Percentiles rank a stretch among this genome's conserved stretches.
phyloP scores from a whole-genome alignment of 1,140 invertebrate species.

The Apis florea region DNA sequence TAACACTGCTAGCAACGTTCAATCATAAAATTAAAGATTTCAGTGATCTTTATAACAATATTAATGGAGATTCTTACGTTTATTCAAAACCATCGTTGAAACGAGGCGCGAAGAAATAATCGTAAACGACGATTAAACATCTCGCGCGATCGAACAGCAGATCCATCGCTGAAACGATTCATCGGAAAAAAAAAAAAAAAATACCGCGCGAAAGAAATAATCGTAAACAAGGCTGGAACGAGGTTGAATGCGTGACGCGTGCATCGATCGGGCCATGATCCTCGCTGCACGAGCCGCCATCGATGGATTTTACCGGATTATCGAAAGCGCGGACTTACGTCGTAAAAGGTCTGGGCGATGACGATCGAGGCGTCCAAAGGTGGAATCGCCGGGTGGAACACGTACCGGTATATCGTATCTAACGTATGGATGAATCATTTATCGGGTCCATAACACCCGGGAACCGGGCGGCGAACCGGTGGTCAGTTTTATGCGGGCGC shows the following conservation, averaged over 20 bases:
- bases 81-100: no score
- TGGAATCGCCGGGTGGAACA: neutral
- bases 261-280: neutral
- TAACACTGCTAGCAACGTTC: no score
- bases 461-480: conserved; percentile 66
- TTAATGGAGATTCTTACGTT: no score
- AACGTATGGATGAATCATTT: conserved; percentile 80
- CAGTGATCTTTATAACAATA: no score
- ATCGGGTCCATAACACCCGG: conserved; percentile 75
- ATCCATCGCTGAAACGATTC: no score
- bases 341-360: conserved; percentile 64
- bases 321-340: conserved; percentile 54
- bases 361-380: conserved; percentile 47
- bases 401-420: conserved; percentile 59
- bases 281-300: conserved; percentile 1
- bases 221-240: neutral
- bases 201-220: neutral
- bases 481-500: conserved; percentile 80
- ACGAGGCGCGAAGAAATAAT: no score
- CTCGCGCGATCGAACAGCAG: no score
- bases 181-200: no score
- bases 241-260: neutral
- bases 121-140: no score
- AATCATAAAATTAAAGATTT: no score
- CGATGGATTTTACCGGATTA: conserved; percentile 55